Evolutionary conservation across 1,140 invertebrate genomes (phyloP), one percentile per base, ranked within the genome.

Genomic region (Delia radicum): DNA sequence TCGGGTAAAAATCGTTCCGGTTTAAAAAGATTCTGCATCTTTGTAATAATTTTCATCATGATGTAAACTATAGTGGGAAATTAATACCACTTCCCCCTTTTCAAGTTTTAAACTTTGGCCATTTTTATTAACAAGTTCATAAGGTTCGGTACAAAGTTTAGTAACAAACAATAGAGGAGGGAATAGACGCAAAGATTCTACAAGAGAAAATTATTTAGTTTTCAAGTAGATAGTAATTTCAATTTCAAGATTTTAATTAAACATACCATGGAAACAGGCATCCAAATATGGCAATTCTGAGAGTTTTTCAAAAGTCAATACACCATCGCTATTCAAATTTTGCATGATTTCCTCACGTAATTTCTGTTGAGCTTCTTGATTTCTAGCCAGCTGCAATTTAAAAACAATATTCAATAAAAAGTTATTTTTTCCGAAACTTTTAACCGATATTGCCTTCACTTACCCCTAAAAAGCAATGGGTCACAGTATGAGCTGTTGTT

Each of bases 1-100:
- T 87, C 87, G 4, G 86, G 83, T 12, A 87, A 79, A 80, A 93
- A 94, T 74, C 92, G 84, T 73, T 93, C 90, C 0, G 93, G 93
- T 78, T 89, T 86, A 79, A 91, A 61, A 94, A 6, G 80, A 78
- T 13, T 92, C 87, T 0, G 92, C 91, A 24, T 93, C 87, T 5
- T 89, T 87, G 79, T 88, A 93, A 76, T 87, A 85, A 28, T 89
- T 79, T 3, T 87, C 81, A 77, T 91, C 87, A 61, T 79, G 77
- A 61, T 87, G 86, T 2, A 87, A 26, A 6, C 78, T 77, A 65
- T 81, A 80, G 3, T 84, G 75, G 0, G 87, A 86, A 4, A 88
- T 74, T 21, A 82, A 76, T 7, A 87, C 71, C 0, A 78, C 75
- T 6, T 78, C 67, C 1, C 80, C 83, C 31, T 81, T 81, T 31